A percentile compares a stretch with the other conserved stretches of the same genome.
phyloP scores from a whole-genome alignment of 1,140 invertebrate genomes.

The Bradysia coprophila region DNA sequence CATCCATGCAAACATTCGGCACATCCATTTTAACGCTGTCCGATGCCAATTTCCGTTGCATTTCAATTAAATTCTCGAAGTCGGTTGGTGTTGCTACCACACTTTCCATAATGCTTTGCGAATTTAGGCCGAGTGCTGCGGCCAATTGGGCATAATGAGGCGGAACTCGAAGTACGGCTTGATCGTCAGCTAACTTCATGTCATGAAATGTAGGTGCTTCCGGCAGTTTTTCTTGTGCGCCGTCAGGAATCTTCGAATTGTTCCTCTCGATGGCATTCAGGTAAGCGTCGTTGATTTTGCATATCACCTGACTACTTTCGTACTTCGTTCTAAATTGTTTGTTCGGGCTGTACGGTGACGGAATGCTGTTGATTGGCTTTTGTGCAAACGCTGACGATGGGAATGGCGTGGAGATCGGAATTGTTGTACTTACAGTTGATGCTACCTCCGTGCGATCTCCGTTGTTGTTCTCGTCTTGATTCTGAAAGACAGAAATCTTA shows the following conservation, averaged over 20 bases:
- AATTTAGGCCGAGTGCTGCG: conserved; percentile 16
- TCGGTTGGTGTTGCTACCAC: conserved; percentile 10
- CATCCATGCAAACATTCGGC: not conserved
- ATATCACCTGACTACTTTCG: not conserved
- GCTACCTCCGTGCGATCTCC: not conserved
- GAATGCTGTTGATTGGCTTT: too few relatives aligned
- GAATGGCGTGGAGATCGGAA: too few relatives aligned
- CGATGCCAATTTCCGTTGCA: not conserved
- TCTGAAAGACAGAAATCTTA: not conserved
- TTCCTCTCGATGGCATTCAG: not conserved
- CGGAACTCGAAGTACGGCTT: conserved; percentile 14
- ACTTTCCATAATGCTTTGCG: conserved; percentile 6
- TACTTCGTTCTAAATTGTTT: not conserved
- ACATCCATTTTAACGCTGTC: not conserved
- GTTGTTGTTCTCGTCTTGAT: not conserved
- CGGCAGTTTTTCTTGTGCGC: not conserved
- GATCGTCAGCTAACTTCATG: conserved; percentile 3
- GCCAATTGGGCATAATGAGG: conserved; percentile 22
- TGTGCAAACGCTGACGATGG: too few relatives aligned
- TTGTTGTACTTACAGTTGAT: too few relatives aligned
- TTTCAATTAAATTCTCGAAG: conserved; percentile 10
- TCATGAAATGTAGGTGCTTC: not conserved
- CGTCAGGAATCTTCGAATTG: not conserved
- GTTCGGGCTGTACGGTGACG: not conserved
- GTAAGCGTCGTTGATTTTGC: not conserved